These are phyloP conservation scores for Mactra quadrangularis DNA, from an alignment of 1,140 invertebrate genomes.

Conservation along the genomic window DNA sequence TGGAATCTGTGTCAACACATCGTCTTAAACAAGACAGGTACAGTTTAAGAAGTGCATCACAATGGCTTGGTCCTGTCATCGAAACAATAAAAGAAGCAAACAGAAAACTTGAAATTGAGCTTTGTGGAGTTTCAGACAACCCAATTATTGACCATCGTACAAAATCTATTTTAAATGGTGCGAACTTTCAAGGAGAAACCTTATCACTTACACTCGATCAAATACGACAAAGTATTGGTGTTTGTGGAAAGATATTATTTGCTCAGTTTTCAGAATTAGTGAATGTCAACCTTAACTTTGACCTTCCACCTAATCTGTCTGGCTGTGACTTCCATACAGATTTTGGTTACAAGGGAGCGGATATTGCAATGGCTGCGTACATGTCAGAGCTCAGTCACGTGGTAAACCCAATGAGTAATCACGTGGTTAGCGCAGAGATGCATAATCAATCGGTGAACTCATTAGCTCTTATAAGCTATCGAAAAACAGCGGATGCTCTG, in stretches of 20 bases:
- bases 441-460: conserved; percentile 40
- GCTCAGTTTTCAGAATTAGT: conserved; percentile 24
- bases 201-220: conserved; percentile 6
- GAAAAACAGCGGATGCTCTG: neutral
- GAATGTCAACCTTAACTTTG: conserved; percentile 28
- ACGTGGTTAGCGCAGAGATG: conserved; percentile 5
- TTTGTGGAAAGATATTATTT: conserved; percentile 17
- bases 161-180: neutral
- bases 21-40: neutral
- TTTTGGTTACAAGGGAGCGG: conserved; percentile 26
- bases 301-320: conserved; percentile 14
- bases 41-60: neutral
- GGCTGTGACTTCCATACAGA: conserved; percentile 18
- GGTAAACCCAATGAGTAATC: conserved; percentile 35
- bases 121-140: neutral
- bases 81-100: conserved; percentile 12
- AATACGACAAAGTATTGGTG: conserved; percentile 2
- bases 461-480: neutral
- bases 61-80: conserved; percentile 19
- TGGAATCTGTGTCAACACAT: neutral
- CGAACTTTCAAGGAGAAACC: conserved; percentile 15
- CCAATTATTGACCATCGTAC: conserved; percentile 28
- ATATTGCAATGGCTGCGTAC: conserved; percentile 25
- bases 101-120: neutral
- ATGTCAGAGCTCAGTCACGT: conserved; percentile 22